Conservation (phyloP, 2,888 invertebrate species). For the Lycocerus yunnanus region DNA sequence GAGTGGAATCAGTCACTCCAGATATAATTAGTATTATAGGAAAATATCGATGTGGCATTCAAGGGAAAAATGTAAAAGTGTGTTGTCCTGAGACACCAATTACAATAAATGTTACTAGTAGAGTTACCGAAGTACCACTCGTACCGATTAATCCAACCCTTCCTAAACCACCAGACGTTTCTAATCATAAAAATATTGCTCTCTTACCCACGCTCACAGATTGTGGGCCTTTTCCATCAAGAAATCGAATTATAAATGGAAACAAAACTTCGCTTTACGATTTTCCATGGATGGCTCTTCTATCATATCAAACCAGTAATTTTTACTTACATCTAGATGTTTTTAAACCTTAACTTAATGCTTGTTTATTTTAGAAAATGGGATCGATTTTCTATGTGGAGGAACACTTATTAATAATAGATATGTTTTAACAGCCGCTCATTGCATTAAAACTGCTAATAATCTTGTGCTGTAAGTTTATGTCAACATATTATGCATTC, state of each 20-base stretch:
- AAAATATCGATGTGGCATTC: neutral
- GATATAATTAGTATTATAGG: neutral
- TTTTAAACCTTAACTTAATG: too few species aligned
- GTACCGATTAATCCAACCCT: too few species aligned
- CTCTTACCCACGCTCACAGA: neutral
- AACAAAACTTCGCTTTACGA: slow-evolving; percentile 65
- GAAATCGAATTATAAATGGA: slow-evolving; percentile 56
- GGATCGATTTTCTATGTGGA: too few species aligned
- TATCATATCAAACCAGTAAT: slow-evolving; percentile 58
- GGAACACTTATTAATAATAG: too few species aligned
- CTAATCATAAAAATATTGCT: neutral
- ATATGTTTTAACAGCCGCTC: too few species aligned
- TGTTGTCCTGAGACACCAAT: neutral
- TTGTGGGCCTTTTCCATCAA: slow-evolving; percentile 18
- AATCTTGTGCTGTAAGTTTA: too few species aligned
- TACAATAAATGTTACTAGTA: neutral
- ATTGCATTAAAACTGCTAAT: too few species aligned
- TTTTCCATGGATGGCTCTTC: slow-evolving; percentile 77
- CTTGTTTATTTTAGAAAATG: too few species aligned
- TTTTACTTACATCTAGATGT: neutral
- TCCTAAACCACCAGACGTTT: neutral
- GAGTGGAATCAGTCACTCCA: neutral
- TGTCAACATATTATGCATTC: too few species aligned
- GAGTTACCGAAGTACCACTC: neutral
- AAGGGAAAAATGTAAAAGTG: neutral